These are phyloP conservation scores for Neoascia interrupta DNA, from an alignment of 2,888 invertebrate species.

Conservation along the genomic window DNA sequence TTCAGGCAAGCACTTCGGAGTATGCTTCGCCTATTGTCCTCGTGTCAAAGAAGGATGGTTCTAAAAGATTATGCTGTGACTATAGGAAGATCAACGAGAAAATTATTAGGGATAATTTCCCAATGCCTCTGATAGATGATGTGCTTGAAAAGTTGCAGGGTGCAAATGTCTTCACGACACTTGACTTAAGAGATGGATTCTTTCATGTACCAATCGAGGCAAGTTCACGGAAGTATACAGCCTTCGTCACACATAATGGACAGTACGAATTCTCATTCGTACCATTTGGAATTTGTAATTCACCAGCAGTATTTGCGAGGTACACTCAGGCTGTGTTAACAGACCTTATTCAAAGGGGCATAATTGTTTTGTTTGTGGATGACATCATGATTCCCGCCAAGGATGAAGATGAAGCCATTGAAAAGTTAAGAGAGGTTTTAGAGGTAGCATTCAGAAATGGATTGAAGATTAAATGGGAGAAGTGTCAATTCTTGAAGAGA, in stretches of 20 bases:
- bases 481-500: slow-evolving; percentile 48
- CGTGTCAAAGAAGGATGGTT: slow-evolving; percentile 7
- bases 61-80: neutral
- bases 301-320: slow-evolving; percentile 13
- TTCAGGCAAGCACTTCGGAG: slow-evolving; percentile 70
- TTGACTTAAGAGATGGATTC: slow-evolving; percentile 29
- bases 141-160: slow-evolving; percentile 25
- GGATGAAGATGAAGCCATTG: no score
- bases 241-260: slow-evolving; percentile 26
- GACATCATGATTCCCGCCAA: no score
- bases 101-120: neutral
- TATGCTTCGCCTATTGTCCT: slow-evolving; percentile 71
- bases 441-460: slow-evolving; percentile 28
- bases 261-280: slow-evolving; percentile 35
- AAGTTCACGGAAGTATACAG: slow-evolving; percentile 26
- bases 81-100: slow-evolving; percentile 2
- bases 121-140: neutral
- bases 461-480: slow-evolving; percentile 36
- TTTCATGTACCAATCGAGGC: slow-evolving; percentile 40
- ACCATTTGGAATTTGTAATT: slow-evolving; percentile 38
- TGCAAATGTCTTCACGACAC: slow-evolving; percentile 28
- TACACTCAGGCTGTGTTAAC: slow-evolving; percentile 11
- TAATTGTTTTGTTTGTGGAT: no score
- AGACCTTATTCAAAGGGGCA: no score
- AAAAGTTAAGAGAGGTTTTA: slow-evolving; percentile 18